Base-by-base conservation (phyloP, 1,140 invertebrate genomes). In the Mesaphorura yosii region DNA sequence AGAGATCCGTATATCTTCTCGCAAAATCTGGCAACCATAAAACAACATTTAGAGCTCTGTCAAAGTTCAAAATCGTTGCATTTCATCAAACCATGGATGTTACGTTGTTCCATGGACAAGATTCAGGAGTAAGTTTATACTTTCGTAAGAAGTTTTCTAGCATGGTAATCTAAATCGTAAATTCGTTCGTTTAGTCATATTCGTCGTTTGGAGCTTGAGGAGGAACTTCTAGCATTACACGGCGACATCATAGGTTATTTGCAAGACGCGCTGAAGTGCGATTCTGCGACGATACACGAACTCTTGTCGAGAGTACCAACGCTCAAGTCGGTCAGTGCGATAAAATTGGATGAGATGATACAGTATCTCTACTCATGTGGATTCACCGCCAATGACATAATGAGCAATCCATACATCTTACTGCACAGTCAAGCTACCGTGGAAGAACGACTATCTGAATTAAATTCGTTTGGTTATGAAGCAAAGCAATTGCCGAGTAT, bases 31-130 rank as follows among this genome's bases (percentile, higher is more conserved):
- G 56, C 66, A 19, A 60, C 62, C 0, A 69, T 75, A n/a, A 57
- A 65, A 52, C 10, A 68, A 29, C 65, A 74, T 2, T 52, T 76
- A 27, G 63, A 69, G 45, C 59, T 64, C 3, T 69, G 68, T 1
- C 68, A 68, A 58, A n/a, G n/a, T n/a, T 51, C 65, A 19, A 66
- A 68, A n/a, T 68, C 72, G n/a, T 66, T 76, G 19, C 65, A 66
- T 31, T 68, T 66, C 51, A 63, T 75, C 5, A 76, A 75, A 66
- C 74, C 75, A 0, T 76, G 75, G 75, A 75, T 76, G 72, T 64
- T 76, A 6, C 65, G 74, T 19, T 74, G 70, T 47, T 64, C 69
- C 3, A 66, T 67, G 41, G 60, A 68, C 4, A 27, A 20, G 3
- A 51, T 55, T 15, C 22, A 44, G 1, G 51, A 40, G 56, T 58